Base-by-base conservation (phyloP, 2,888 invertebrate genomes). In the Lithophane leautieri region DNA sequence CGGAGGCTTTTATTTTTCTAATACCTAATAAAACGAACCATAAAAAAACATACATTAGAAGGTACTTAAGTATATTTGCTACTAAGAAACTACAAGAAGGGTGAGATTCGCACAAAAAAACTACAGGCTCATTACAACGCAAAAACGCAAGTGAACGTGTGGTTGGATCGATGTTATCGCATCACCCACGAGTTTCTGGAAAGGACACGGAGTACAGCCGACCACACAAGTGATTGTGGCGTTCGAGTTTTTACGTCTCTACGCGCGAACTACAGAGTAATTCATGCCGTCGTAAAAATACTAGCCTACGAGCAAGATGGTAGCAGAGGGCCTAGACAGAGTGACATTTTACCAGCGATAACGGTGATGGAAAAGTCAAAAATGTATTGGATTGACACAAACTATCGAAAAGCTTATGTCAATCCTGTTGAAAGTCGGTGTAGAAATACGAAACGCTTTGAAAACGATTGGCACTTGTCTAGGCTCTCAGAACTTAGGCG, bases 121-220 rank as follows among this genome's bases (percentile, higher is more conserved):
- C 16, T 54, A 6, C 28, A 47, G 19, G 56, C 56, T 70, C 54
- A 76, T 62, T 62, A 62, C 50, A 56, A 50, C 4, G 40, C 25
- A 73, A 70, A 68, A 63, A 58, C 44, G 40, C 71, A 71, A 40
- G 50, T 74, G 54, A 56, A 42, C 56, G 47, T 56, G 73, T 42
- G 54, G 63, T 68, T 6, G 28, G 25, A 68, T 70, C 44, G 60
- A 73, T 75, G 73, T 75, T 73, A 78, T 78, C 67, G 60, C 28
- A n/a, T 40, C 42, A 56, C 19, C 40, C 56, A 44, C 22, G 77
- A 54, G 25, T 28, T 47, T 42, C 54, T 70, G 62, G 7, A 70
- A 71, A 47, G 52, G 28, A 60, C 58, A 40, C 54, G n/a, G n/a
- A 73, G 54, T 47, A 70, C 68, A 69, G 52, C 56, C 54, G 14